Conservation (phyloP, 2,113 vertebrate genomes). For the Charina bottae region DNA sequence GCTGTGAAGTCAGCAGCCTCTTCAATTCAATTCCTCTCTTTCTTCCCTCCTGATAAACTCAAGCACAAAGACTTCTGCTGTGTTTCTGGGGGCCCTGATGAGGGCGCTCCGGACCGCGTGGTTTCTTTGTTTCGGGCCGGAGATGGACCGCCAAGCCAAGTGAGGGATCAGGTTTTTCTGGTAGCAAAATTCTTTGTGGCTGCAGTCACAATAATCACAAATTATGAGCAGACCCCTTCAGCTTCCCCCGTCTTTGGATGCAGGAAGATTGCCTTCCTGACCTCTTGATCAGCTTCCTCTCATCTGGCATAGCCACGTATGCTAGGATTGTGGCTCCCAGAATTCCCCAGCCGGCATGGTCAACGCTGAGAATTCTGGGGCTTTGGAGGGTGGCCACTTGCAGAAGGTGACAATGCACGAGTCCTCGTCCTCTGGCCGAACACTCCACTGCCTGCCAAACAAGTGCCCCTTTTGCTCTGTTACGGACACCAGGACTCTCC, state of each 20-base stretch:
- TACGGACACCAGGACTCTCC: not conserved
- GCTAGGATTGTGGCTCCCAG: not conserved
- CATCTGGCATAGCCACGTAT: not conserved
- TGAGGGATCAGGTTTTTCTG: not conserved
- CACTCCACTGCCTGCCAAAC: not conserved
- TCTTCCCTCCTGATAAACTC: not conserved
- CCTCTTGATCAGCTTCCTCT: not conserved
- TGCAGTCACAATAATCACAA: not conserved
- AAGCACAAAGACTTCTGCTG: not conserved
- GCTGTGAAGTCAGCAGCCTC: conserved; percentile 16
- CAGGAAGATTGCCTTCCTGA: not conserved
- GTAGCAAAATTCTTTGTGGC: not conserved
- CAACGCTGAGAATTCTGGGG: not conserved
- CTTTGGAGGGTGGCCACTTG: not conserved
- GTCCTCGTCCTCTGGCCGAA: not conserved
- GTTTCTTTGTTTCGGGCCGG: not conserved
- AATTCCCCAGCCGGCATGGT: not conserved
- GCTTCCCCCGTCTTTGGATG: not conserved
- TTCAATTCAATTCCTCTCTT: not conserved
- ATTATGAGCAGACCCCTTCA: not conserved
- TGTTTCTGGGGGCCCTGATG: not conserved
- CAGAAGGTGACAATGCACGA: not conserved
- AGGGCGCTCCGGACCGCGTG: not conserved
- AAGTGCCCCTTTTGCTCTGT: not conserved
- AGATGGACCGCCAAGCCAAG: not conserved